Conservation (phyloP, 2,113 vertebrate genomes). For the Alaudala cheleensis region DNA sequence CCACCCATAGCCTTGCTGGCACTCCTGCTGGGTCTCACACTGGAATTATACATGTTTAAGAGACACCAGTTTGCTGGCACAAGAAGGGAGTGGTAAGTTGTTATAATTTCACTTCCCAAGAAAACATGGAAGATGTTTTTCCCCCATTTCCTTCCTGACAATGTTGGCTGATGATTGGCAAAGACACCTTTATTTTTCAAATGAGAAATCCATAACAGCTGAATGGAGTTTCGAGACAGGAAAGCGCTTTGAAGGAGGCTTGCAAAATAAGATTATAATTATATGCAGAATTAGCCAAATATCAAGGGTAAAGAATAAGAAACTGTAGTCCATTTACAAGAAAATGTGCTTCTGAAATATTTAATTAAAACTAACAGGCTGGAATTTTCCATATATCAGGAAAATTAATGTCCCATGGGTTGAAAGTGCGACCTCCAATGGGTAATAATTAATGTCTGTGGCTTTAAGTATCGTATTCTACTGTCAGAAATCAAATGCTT, state of each 20-base stretch:
- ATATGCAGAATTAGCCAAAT: slow-evolving; percentile 33
- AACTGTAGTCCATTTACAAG: slow-evolving; percentile 32
- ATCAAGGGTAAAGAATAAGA: slow-evolving; percentile 47
- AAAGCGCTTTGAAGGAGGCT: neutral
- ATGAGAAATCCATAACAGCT: neutral
- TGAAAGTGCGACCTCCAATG: slow-evolving; percentile 40
- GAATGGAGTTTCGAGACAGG: neutral
- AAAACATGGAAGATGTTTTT: neutral
- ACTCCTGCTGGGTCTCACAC: neutral
- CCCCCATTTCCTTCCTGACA: neutral
- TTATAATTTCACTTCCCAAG: neutral
- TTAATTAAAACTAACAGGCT: slow-evolving; percentile 60
- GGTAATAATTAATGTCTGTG: slow-evolving; percentile 57
- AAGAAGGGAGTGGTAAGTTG: neutral
- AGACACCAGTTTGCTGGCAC: neutral
- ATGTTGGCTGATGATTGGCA: accelerated
- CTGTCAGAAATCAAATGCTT: slow-evolving; percentile 12
- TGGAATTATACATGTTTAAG: neutral
- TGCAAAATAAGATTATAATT: slow-evolving; percentile 39
- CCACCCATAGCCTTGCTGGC: neutral
- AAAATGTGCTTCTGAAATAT: slow-evolving; percentile 36
- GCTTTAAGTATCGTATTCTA: slow-evolving; percentile 49
- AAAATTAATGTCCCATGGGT: slow-evolving; percentile 63
- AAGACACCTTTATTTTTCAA: neutral
- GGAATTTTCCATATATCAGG: slow-evolving; percentile 30